Conservation (phyloP, 2,797 vertebrate genomes). For the Tolypeutes matacus region DNA sequence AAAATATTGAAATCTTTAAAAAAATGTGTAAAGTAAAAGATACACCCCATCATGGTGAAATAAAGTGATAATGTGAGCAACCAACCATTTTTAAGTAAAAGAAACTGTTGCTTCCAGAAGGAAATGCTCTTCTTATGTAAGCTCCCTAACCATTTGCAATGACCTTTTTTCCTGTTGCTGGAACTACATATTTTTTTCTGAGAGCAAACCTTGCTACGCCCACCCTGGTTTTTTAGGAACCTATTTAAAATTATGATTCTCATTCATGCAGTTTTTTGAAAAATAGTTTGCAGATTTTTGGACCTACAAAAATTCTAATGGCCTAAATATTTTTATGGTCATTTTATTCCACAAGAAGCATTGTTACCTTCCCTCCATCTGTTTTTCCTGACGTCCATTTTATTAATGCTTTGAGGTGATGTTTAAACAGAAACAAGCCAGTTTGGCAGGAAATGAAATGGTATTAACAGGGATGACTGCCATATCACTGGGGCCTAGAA, state of each 20-base stretch:
- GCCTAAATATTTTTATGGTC: not conserved
- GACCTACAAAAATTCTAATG: not conserved
- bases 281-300: slow-evolving; percentile 10
- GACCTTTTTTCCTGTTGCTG: not conserved
- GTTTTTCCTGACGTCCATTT: not conserved
- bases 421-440: slow-evolving; percentile 30
- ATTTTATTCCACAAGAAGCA: not conserved
- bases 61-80: not conserved
- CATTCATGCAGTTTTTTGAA: slow-evolving; percentile 6
- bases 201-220: not conserved
- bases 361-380: not conserved
- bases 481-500: not conserved
- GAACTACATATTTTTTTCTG: not conserved
- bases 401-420: not conserved
- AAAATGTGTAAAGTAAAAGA: not conserved
- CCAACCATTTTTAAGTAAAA: not conserved
- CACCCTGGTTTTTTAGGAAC: not conserved
- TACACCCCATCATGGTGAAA: not conserved
- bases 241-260: not conserved
- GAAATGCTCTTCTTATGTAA: not conserved
- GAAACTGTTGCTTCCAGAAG: not conserved
- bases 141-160: not conserved
- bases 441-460: slow-evolving; percentile 50
- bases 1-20: not conserved
- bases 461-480: not conserved